phyloP scores from a whole-genome alignment of 2,113 vertebrate genomes.

The Oxygymnocypris stewartii region DNA sequence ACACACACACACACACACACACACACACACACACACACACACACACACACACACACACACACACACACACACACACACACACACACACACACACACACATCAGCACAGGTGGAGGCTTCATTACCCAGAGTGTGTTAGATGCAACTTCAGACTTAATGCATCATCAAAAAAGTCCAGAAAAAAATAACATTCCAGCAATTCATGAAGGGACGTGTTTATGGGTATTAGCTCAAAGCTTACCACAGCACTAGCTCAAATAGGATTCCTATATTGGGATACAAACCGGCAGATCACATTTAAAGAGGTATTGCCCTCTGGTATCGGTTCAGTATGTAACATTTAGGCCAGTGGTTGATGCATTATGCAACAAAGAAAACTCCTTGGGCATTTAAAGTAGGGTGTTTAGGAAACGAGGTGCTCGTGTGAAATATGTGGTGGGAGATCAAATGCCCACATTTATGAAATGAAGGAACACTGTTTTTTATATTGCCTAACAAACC shows the following conservation, averaged over 20 bases:
- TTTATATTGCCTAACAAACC: neutral
- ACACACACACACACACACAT: conserved; percentile 22
- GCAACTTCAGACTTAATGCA: conserved; percentile 81
- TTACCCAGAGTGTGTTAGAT: conserved; percentile 72
- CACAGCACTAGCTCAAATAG: conserved; percentile 63
- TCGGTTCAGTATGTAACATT: conserved; percentile 62
- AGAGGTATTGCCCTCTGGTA: conserved; percentile 67
- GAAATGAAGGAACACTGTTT: neutral
- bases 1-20: conserved; percentile 50
- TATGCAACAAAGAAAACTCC: conserved; percentile 71
- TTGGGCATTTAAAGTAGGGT: conserved; percentile 52
- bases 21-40: conserved; percentile 29
- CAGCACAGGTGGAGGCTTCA: conserved; percentile 75
- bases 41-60: conserved; percentile 49
- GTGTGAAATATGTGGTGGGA: conserved; percentile 52
- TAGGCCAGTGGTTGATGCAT: conserved; percentile 67
- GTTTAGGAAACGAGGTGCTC: conserved; percentile 19
- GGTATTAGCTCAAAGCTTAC: conserved; percentile 70
- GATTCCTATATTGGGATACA: conserved; percentile 66
- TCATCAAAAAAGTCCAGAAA: conserved; percentile 68
- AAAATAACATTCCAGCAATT: conserved; percentile 66
- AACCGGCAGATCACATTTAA: conserved; percentile 65
- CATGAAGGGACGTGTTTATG: conserved; percentile 73
- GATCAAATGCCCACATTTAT: conserved; percentile 4
- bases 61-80: conserved; percentile 49